A percentile compares a stretch with the other conserved stretches of the same genome.
Evolutionary conservation across 1,140 invertebrate species (phyloP).

Genomic region (Bombyx mandarina): DNA sequence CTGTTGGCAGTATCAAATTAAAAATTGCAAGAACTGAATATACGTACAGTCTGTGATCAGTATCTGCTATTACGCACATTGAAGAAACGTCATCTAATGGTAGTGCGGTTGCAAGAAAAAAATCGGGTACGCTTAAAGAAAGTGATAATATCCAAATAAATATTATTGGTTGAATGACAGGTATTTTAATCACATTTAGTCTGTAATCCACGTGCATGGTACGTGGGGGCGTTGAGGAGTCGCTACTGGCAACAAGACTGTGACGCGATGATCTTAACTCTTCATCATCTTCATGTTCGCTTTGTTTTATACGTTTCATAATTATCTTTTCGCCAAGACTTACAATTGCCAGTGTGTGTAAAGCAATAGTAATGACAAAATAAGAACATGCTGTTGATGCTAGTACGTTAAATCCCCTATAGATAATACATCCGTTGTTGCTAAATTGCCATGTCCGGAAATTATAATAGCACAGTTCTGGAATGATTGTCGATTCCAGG

Average conservation of each 20-base stretch:
- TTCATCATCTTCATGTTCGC: conserved; percentile 59
- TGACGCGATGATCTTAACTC: conserved; percentile 65
- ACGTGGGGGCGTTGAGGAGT: conserved; percentile 53
- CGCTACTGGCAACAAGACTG: conserved; percentile 62
- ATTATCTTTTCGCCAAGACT: conserved; percentile 58
- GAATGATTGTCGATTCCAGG: conserved; percentile 48
- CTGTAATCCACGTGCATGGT: conserved; percentile 65
- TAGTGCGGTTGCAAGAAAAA: conserved; percentile 52
- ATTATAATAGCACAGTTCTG: conserved; percentile 67
- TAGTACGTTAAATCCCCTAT: conserved; percentile 67
- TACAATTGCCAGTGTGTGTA: conserved; percentile 70
- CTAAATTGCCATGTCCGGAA: conserved; percentile 65
- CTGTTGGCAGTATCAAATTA: conserved; percentile 50
- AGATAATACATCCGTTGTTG: conserved; percentile 54
- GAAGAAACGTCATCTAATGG: conserved; percentile 30
- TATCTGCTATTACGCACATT: conserved; percentile 51
- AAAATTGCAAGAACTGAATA: conserved; percentile 55
- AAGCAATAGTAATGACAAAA: conserved; percentile 64
- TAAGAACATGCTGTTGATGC: conserved; percentile 68
- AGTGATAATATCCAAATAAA: conserved; percentile 71
- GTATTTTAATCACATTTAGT: conserved; percentile 45
- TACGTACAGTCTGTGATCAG: conserved; percentile 53
- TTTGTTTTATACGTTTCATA: conserved; percentile 40
- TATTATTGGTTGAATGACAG: conserved; percentile 62
- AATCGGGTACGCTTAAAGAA: conserved; percentile 72